Percentiles rank a stretch among this genome's conserved stretches.
Conservation (phyloP, 2,113 vertebrate species). For the Phocoena phocoena region DNA sequence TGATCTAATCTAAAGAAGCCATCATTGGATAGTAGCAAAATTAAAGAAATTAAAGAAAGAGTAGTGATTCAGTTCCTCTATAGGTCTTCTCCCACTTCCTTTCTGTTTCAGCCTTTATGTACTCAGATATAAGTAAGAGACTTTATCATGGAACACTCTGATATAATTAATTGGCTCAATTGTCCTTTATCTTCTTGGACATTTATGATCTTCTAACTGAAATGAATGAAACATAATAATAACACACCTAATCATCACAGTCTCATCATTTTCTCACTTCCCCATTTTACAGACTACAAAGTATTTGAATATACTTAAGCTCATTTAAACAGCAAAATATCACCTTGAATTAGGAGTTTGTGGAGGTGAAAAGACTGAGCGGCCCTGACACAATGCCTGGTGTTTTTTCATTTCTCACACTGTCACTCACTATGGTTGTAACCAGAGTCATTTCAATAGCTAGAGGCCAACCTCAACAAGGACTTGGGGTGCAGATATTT, state of each 20-base stretch:
- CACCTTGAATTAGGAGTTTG: background rate
- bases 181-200: background rate
- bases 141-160: background rate
- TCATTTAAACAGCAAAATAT: background rate
- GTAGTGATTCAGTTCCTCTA: background rate
- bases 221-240: background rate
- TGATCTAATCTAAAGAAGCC: background rate
- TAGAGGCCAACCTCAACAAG: background rate
- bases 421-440: background rate
- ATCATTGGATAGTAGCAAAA: background rate
- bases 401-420: background rate
- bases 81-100: background rate
- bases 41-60: conserved; percentile 11
- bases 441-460: background rate
- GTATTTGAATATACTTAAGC: background rate
- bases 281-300: background rate
- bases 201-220: background rate
- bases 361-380: background rate
- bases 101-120: background rate
- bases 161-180: background rate
- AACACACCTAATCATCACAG: background rate
- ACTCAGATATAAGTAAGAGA: background rate
- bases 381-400: background rate
- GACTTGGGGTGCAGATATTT: background rate
- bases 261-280: background rate